Base-by-base conservation (phyloP, 2,113 vertebrate genomes). In the Heloderma charlesbogerti region DNA sequence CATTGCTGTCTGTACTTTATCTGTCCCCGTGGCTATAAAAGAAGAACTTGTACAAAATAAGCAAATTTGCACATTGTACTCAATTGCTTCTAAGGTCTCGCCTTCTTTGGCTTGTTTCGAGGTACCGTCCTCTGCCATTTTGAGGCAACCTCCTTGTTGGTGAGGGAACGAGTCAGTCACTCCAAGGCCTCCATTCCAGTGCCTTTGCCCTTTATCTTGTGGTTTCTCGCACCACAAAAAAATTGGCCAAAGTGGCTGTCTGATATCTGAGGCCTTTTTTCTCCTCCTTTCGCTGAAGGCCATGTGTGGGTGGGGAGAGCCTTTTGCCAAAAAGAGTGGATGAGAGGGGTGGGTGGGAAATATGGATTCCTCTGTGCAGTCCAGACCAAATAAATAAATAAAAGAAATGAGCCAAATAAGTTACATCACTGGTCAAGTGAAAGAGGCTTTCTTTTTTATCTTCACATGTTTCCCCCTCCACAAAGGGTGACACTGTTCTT, bases 401-500 rank as follows among this genome's bases (percentile, higher is more conserved):
- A 78, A 72, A 57, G 85, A 86, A 67, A 89, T 87, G 0, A 43
- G 37, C 83, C 83, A 90, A 88, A 67, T 51, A 57, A 88, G 48
- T 94, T 91, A 92, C 92, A 88, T 84, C 69, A 57, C 8, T 31
- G 6, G 16, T 2, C 88, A 25, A 43, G 91, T 87, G 0, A 27
- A 89, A 88, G 45, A 20, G 82, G n/a, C 66, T 77, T 87, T 90
- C 90, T 72, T 72, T 40, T 86, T 88, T 34, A 63, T 45, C 37
- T 81, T 87, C 51, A 7, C 72, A 85, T 77, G 72, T 77, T 66
- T 87, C 27, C 25, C 75, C 84, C 82, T 27, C 79, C 91, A 96
- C 93, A 94, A 94, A 94, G 92, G 85, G 0, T 16, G 3, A 3
- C 87, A 87, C 90, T 95, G 95, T 93, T 91, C n/a, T 84, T 84